Conservation (phyloP, 2,888 invertebrate species). For the Hedychridium roseum region DNA sequence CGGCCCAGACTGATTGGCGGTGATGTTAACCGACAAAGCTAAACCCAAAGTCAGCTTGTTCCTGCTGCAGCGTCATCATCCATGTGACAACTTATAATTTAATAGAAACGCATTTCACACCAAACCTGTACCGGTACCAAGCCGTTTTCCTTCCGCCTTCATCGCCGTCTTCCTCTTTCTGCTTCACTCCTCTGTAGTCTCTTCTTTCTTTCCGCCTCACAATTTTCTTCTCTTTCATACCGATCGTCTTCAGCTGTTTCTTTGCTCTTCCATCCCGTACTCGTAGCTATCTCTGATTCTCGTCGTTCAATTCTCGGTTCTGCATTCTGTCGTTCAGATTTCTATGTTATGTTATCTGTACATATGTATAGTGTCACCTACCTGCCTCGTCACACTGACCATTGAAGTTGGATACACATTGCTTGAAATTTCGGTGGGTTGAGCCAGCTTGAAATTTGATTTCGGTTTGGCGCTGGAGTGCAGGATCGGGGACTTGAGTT, state of each 20-base stretch:
- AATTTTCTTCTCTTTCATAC: not conserved
- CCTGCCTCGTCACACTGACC: too few relatives aligned
- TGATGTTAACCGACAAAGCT: slow-evolving; percentile 51
- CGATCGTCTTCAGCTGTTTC: too few relatives aligned
- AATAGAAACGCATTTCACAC: slow-evolving; percentile 48
- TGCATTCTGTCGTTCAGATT: too few relatives aligned
- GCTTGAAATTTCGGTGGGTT: too few relatives aligned
- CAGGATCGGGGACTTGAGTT: too few relatives aligned
- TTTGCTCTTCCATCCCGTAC: not conserved
- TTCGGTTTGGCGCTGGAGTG: too few relatives aligned
- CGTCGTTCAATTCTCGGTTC: too few relatives aligned
- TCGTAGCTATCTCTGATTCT: too few relatives aligned
- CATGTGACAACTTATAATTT: slow-evolving; percentile 58
- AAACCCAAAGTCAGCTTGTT: slow-evolving; percentile 40
- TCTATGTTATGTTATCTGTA: too few relatives aligned
- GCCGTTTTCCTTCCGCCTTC: slow-evolving; percentile 19
- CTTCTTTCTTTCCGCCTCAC: slow-evolving; percentile 5
- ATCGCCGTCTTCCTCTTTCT: slow-evolving; percentile 8
- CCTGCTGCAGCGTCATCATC: slow-evolving; percentile 50
- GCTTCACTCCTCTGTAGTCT: not conserved
- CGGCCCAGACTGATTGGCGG: slow-evolving; percentile 49
- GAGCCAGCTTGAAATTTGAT: too few relatives aligned
- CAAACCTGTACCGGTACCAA: slow-evolving; percentile 32
- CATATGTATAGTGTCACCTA: too few relatives aligned
- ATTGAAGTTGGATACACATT: too few relatives aligned